phyloP scores from a whole-genome alignment of 2,888 invertebrate genomes.

The Heliconius cydno region DNA sequence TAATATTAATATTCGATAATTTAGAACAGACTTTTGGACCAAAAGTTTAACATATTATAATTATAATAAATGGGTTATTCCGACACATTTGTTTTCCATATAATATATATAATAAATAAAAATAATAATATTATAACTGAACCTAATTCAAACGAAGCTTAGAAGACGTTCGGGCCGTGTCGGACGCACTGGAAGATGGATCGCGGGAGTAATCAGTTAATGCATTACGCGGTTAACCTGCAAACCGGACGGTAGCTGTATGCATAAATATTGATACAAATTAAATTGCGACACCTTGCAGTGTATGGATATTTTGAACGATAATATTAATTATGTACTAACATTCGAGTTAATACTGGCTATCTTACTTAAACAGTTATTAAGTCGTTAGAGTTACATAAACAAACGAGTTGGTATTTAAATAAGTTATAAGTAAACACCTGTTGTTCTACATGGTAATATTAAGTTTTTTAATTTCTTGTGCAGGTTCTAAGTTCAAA shows the following conservation, averaged over 20 bases:
- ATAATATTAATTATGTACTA: constrained; percentile 23
- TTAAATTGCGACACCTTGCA: constrained; percentile 43
- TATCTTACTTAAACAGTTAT: constrained; percentile 9
- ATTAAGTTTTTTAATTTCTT: neutral
- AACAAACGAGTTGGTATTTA: neutral
- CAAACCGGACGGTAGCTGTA: constrained; percentile 60
- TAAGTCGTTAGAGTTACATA: constrained; percentile 3
- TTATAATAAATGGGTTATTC: too few species aligned
- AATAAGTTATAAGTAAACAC: constrained; percentile 10
- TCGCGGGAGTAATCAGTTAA: constrained; percentile 78
- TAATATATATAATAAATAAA: neutral
- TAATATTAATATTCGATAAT: too few species aligned
- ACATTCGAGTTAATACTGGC: neutral
- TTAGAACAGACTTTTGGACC: too few species aligned
- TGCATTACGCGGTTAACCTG: constrained; percentile 76
- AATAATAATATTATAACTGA: constrained; percentile 7
- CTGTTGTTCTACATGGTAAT: neutral
- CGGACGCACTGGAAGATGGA: constrained; percentile 75
- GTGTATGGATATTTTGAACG: constrained; percentile 20
- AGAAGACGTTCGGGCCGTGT: constrained; percentile 64
- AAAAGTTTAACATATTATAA: too few species aligned
- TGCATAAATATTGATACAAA: constrained; percentile 70
- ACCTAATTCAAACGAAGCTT: constrained; percentile 49
- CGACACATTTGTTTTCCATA: neutral
- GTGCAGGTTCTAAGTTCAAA: neutral